Base-by-base conservation (phyloP, 2,797 vertebrate species). In the Discoglossus pictus region DNA sequence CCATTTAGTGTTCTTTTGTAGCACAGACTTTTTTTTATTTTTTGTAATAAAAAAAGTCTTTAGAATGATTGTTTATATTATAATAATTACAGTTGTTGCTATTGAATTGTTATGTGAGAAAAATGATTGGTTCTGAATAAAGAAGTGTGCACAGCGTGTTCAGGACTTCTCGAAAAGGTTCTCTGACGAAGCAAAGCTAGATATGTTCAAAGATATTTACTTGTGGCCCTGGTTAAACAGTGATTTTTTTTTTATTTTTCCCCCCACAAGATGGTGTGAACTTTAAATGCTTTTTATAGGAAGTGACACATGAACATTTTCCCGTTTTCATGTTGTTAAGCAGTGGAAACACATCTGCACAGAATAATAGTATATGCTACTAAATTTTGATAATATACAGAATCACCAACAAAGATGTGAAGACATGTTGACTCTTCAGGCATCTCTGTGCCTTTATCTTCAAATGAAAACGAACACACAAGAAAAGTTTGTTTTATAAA, bases 401-500 rank as follows among this genome's bases (percentile, higher is more conserved):
- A n/a, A n/a, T n/a, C n/a, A n/a, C n/a, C n/a, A n/a, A n/a, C n/a
- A n/a, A n/a, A n/a, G n/a, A n/a, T n/a, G n/a, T 31, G 27, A 8
- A 4, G 27, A 31, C 27, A 31, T 31, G 27, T 31, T 31, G 27
- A 31, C 4, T 8, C 27, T 31, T 31, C 27, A 31, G 27, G 27
- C 4, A 31, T 31, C 27, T 31, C 27, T n/a, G n/a, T n/a, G n/a
- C n/a, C n/a, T n/a, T n/a, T n/a, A n/a, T n/a, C n/a, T n/a, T n/a
- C n/a, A n/a, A n/a, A n/a, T 3, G 12, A 58, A 66, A 39, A 1
- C 11, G n/a, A 21, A 60, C 13, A 54, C 68, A 71, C 68, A 71
- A 71, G 68, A 71, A 71, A 71, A 71, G 68, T 71, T 71, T 71
- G 68, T 55, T 55, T 34, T 35, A 11, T 53, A 15, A 50, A 25